A percentile compares a stretch with the other conserved stretches of the same genome.
Conservation (phyloP, 1,140 invertebrate genomes). For the Homalodisca vitripennis region DNA sequence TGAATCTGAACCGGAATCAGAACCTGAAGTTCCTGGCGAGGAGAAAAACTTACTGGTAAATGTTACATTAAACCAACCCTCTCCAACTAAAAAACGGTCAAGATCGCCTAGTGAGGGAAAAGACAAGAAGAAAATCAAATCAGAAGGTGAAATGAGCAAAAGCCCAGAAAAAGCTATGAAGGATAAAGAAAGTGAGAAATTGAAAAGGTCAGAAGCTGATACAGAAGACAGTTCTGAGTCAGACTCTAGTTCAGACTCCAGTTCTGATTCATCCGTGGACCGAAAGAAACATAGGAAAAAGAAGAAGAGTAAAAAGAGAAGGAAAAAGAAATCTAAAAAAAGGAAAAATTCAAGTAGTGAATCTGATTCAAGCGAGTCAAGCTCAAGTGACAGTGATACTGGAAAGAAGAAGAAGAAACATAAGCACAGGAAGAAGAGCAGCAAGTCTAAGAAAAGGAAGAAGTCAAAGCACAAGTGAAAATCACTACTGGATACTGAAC, state of each 20-base stretch:
- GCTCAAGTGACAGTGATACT: conserved; percentile 32
- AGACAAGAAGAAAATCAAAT: conserved; percentile 35
- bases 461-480: conserved; percentile 38
- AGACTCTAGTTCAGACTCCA: conserved; percentile 37
- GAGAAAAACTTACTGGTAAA: conserved; percentile 29
- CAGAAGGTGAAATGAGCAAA: conserved; percentile 32
- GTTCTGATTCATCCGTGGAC: conserved; percentile 35
- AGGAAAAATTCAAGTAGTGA: conserved; percentile 34
- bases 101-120: conserved; percentile 27
- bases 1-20: conserved; percentile 25
- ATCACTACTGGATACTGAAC: too few relatives aligned
- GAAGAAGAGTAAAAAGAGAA: conserved; percentile 33
- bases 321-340: conserved; percentile 29
- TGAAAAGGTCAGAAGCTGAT: conserved; percentile 37
- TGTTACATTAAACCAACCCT: neutral
- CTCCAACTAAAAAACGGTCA: conserved; percentile 32
- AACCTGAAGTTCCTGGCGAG: conserved; percentile 31
- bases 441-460: conserved; percentile 41
- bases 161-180: conserved; percentile 33
- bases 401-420: conserved; percentile 39
- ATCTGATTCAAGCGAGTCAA: conserved; percentile 27
- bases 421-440: conserved; percentile 40
- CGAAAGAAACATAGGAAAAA: conserved; percentile 34
- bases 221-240: conserved; percentile 40
- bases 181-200: conserved; percentile 39